Base-by-base conservation (phyloP, 2,888 invertebrate genomes). In the Hyppa rectilinea region DNA sequence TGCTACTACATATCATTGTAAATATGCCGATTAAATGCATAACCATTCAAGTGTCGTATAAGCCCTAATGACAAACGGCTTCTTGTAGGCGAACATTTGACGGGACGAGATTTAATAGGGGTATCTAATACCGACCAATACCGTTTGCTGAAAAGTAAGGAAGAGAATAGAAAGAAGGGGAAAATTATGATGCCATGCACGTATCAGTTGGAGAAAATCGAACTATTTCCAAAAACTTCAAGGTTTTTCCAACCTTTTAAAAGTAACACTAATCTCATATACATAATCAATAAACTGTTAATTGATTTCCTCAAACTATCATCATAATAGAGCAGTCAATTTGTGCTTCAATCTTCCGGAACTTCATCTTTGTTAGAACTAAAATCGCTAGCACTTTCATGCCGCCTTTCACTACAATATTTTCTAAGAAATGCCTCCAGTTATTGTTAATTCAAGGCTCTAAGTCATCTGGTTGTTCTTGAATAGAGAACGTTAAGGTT, bases 261-360 rank as follows among this genome's bases (percentile, higher is more conserved):
- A 45, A 45, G 29, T 45, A 31, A 45, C 17, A 59, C 31, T 31
- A 59, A 59, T 45, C n/a, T 31, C 29, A 45, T 59, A 29, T n/a
- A n/a, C n/a, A n/a, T 14, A 29, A 29, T 59, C 43, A 45, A 6
- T 59, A 45, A 45, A 2, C 60, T 52, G 61, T 61, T 63, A 49
- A 81, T 73, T 69, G 71, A 73, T 84, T 71, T 59, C 38, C 47
- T 61, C 49, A 58, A 67, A 60, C 36, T 59, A 63, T 67, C 56
- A 71, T 61, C 71, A 55, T 76, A 71, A 76, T 68, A 64, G 52
- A 78, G 53, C 40, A 75, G 65, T 73, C 71, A 73, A 80, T 83
- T 75, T 72, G 67, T 55, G 53, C 56, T 71, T 26, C 80, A 82
- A 69, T 89, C 84, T 87, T 89, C 86, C 87, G 87, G 85, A 90